Evolutionary conservation across 2,888 invertebrate species (phyloP).

Genomic region (Calliphora vomitoria): DNA sequence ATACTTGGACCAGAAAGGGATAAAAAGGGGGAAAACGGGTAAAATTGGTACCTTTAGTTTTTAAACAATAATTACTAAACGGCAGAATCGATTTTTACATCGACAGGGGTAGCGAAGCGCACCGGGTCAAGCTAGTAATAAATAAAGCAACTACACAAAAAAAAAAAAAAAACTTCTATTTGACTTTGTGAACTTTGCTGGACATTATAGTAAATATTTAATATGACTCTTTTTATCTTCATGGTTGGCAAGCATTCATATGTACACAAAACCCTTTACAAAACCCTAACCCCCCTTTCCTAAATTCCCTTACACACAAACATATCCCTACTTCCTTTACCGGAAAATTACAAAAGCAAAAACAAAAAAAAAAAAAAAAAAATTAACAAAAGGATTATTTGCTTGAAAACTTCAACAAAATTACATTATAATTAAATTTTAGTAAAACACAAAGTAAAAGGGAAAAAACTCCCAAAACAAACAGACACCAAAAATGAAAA

Average conservation of each 20-base stretch:
- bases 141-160: conserved; percentile 33
- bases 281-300: not conserved
- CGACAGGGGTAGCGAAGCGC: too few relatives aligned
- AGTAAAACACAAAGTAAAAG: conserved; percentile 55
- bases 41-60: too few relatives aligned
- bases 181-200: conserved; percentile 68
- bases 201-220: conserved; percentile 69
- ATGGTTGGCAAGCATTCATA: conserved; percentile 31
- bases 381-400: conserved; percentile 68
- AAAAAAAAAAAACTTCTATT: conserved; percentile 53
- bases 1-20: too few relatives aligned
- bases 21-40: too few relatives aligned
- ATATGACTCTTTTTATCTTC: conserved; percentile 45
- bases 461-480: conserved; percentile 7
- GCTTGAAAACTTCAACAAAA: conserved; percentile 64
- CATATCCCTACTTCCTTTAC: too few relatives aligned
- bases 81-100: too few relatives aligned
- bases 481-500: conserved; percentile 17
- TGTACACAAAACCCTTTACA: conserved; percentile 5
- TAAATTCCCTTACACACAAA: not conserved
- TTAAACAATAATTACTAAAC: too few relatives aligned
- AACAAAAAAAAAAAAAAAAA: conserved; percentile 48
- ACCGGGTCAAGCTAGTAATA: too few relatives aligned
- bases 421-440: conserved; percentile 72
- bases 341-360: not conserved